Conservation (phyloP, 2,888 invertebrate genomes). For the Tipula lateralis region DNA sequence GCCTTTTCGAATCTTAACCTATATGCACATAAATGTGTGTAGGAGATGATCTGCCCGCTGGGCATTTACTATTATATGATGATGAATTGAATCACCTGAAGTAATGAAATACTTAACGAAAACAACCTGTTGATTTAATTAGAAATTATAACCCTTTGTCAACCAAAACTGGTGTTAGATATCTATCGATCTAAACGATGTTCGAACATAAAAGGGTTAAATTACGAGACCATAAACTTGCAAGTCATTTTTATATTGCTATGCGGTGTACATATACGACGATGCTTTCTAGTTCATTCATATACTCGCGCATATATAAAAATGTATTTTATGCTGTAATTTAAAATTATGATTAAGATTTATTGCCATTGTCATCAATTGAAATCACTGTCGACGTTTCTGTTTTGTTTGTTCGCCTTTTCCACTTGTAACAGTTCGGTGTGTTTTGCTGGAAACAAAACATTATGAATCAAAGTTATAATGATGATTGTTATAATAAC, state of each 20-base stretch:
- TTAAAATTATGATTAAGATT: conserved; percentile 11
- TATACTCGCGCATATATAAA: not conserved
- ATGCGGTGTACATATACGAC: not conserved
- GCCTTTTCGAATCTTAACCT: not conserved
- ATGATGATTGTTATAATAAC: not conserved
- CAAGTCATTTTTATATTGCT: not conserved
- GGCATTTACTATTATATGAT: not conserved
- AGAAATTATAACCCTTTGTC: not conserved
- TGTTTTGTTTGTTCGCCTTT: not conserved
- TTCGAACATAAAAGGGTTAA: not conserved
- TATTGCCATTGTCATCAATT: not conserved
- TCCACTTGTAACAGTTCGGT: not conserved
- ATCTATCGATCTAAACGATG: not conserved
- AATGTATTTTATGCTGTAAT: not conserved
- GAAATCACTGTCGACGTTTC: not conserved
- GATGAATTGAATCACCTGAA: not conserved
- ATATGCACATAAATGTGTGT: no score
- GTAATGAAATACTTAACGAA: not conserved
- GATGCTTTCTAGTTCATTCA: not conserved
- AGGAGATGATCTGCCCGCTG: not conserved
- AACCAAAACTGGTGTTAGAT: not conserved
- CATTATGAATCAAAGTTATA: not conserved
- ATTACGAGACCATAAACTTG: not conserved
- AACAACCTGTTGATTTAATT: not conserved
- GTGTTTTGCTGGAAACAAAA: not conserved